Percentiles rank a stretch among this genome's conserved stretches.
phyloP scores from a whole-genome alignment of 2,113 vertebrate genomes.

The Corythaixoides concolor region DNA sequence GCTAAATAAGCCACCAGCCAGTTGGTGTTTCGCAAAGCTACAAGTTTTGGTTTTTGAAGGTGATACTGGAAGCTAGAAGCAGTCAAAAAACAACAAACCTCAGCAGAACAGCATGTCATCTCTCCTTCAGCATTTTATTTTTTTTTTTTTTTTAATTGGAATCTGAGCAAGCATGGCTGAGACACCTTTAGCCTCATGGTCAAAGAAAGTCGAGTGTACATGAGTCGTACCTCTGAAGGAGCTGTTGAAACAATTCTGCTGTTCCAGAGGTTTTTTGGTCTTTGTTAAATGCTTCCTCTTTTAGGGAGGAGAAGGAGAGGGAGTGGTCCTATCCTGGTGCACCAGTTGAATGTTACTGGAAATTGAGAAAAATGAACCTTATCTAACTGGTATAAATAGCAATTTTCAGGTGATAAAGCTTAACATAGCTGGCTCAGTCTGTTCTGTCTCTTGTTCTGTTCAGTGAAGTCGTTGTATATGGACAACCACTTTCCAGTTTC shows the following conservation, averaged over 20 bases:
- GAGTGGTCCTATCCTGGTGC: background rate
- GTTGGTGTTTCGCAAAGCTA: background rate
- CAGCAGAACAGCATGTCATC: background rate
- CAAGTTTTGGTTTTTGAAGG: background rate
- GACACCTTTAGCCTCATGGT: conserved; percentile 3
- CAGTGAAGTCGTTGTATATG: background rate
- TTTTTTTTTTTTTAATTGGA: conserved; percentile 21
- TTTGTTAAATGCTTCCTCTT: background rate
- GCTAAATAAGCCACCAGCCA: background rate
- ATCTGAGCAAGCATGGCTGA: background rate
- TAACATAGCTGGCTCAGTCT: background rate
- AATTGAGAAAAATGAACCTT: background rate
- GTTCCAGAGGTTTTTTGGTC: background rate
- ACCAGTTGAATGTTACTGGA: background rate
- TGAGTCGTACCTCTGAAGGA: background rate
- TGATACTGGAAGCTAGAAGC: background rate
- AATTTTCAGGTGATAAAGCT: background rate
- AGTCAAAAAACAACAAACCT: background rate
- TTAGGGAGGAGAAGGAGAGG: background rate
- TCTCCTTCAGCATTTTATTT: background rate
- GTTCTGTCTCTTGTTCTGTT: background rate
- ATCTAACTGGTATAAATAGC: background rate
- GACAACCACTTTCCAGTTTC: background rate
- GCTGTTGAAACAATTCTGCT: background rate
- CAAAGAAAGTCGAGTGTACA: background rate